Base-by-base conservation (phyloP, 2,888 invertebrate species). In the Drosophila melanocephala region DNA sequence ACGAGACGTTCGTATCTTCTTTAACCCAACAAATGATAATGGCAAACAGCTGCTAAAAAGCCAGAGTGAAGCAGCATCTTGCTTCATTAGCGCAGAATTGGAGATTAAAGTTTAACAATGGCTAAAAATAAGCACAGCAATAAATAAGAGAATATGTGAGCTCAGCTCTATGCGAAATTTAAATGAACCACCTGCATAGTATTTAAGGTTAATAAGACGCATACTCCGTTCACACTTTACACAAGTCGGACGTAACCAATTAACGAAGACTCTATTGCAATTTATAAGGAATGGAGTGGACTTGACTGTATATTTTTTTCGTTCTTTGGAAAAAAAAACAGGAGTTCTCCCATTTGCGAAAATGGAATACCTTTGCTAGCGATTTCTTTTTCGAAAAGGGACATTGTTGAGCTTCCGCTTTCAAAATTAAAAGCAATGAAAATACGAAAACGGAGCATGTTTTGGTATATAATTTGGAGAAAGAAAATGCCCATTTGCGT, bases 41-140 rank as follows among this genome's bases (percentile, higher is more conserved):
- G 75, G 59, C 64, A 57, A 73, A 73, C 68, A 82, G 75, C 83
- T 79, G 83, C 83, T 79, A 79, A 79, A 68, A 77, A 72, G 63
- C 53, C 59, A 5, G 30, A 64, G 39, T 9, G 73, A 44, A 44
- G 52, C 47, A 47, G 52, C 37, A 32, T 47, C 44, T 51, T 37
- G 66, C 74, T 78, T 78, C 78, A 78, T 82, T 78, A 78, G 79
- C 66, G 37, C 52, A 28, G 59, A 56, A 63, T 77, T 60, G 30
- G 52, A 66, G 77, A 77, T 78, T 60, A 61, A 59, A 73, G 32
- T 59, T 72, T 60, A 74, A 73, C 64, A 79, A 68, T 73, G 55
- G 64, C 47, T 53, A 32, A 61, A 65, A 68, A 80, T 57, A 58
- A 53, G 42, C 26, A 57, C 1, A 26, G 33, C 30, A 37, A 55